phyloP scores from a whole-genome alignment of 1,140 invertebrate species.

The Phocides pigmalion region DNA sequence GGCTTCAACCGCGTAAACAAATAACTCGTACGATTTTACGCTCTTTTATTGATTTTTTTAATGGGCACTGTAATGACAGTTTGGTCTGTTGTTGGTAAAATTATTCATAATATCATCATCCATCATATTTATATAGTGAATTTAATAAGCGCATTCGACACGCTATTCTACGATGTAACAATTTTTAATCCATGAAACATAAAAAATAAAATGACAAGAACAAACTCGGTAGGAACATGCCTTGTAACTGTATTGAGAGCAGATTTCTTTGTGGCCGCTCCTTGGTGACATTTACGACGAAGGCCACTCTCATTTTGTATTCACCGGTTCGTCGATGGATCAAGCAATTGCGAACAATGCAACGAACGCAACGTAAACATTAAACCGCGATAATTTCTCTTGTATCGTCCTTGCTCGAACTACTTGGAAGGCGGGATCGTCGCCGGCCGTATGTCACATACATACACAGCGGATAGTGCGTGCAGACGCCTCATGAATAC shows the following conservation, averaged over 20 bases:
- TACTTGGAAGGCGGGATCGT: conserved; percentile 57
- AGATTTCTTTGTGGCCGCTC: not conserved
- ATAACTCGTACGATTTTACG: conserved; percentile 27
- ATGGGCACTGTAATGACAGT: not conserved
- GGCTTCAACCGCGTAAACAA: conserved; percentile 40
- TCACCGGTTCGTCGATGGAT: not conserved
- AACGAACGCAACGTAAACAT: conserved; percentile 9
- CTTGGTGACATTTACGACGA: not conserved
- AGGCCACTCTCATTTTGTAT: conserved; percentile 6
- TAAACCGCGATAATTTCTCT: conserved; percentile 30
- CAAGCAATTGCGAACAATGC: not conserved
- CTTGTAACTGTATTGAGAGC: not conserved
- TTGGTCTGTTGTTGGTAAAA: not conserved
- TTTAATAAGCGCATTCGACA: too few species aligned
- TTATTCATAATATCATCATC: too few species aligned
- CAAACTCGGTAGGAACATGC: too few species aligned
- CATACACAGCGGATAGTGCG: conserved; percentile 53
- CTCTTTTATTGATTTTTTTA: conserved; percentile 13
- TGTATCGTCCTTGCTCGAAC: conserved; percentile 51
- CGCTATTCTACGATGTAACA: too few species aligned
- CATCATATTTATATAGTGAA: too few species aligned
- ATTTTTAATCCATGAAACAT: too few species aligned
- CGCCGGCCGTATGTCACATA: conserved; percentile 59
- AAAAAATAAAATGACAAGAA: too few species aligned
- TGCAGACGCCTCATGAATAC: conserved; percentile 68